Evolutionary conservation across 2,797 vertebrate genomes (phyloP).

Genomic region (Bryconaethiops microstoma): DNA sequence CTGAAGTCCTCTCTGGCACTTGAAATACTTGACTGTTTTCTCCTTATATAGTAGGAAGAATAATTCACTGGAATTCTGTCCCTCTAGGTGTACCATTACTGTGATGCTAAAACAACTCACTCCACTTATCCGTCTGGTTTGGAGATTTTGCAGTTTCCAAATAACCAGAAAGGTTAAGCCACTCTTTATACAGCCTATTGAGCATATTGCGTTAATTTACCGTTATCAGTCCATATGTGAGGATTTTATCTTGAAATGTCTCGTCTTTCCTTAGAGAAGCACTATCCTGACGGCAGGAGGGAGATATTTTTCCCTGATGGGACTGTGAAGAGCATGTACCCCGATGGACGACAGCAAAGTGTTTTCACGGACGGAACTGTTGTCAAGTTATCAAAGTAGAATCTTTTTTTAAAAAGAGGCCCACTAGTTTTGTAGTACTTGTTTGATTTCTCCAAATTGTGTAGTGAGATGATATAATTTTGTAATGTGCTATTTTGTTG

Average conservation of each 20-base stretch:
- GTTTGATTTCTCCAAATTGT: background rate
- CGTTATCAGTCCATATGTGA: background rate
- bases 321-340: constrained; percentile 68
- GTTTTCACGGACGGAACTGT: constrained; percentile 78
- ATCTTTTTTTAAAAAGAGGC: background rate
- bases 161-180: constrained; percentile 78
- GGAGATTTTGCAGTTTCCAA: constrained; percentile 75
- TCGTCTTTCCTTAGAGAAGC: constrained; percentile 71
- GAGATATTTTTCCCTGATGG: constrained; percentile 80
- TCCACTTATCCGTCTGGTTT: constrained; percentile 72
- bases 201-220: background rate
- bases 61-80: background rate
- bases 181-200: background rate
- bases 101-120: constrained; percentile 70
- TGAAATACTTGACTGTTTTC: background rate
- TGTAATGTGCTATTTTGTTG: background rate
- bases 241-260: background rate
- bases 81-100: constrained; percentile 77
- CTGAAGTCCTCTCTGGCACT: background rate
- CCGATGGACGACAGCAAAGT: constrained; percentile 70
- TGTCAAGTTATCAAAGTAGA: constrained; percentile 75
- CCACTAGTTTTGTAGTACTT: background rate
- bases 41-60: background rate
- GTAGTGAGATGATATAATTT: background rate
- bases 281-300: constrained; percentile 73